These are phyloP conservation scores for Erebia aethiops DNA, from an alignment of 2,888 invertebrate genomes.

Conservation along the genomic window DNA sequence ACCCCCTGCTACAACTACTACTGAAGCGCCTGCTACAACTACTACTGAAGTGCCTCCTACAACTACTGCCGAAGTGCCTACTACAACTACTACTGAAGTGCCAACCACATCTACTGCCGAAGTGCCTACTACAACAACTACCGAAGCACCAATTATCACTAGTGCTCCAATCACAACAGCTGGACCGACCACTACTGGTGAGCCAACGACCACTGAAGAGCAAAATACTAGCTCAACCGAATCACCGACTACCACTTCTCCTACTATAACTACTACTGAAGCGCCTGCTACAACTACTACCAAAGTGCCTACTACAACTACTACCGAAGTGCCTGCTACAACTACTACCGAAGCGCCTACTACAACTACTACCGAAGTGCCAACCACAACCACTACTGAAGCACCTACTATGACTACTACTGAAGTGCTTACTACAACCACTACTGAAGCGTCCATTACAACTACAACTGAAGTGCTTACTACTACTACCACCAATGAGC, in stretches of 20 bases:
- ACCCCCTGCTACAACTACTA: too few relatives aligned
- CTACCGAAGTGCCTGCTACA: slow-evolving; percentile 10
- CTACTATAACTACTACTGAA: slow-evolving; percentile 30
- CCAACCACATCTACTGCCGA: too few relatives aligned
- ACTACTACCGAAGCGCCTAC: slow-evolving; percentile 4
- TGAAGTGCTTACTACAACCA: not conserved
- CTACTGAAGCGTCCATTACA: not conserved
- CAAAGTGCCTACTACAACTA: slow-evolving; percentile 7
- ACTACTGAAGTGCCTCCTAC: too few relatives aligned
- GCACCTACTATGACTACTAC: slow-evolving; percentile 20
- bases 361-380: slow-evolving; percentile 16
- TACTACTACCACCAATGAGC: slow-evolving; percentile 3
- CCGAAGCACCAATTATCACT: too few relatives aligned
- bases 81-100: too few relatives aligned
- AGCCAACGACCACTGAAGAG: too few relatives aligned
- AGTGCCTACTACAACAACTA: too few relatives aligned
- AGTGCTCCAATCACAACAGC: too few relatives aligned
- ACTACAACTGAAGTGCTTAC: slow-evolving; percentile 15
- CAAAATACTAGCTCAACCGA: too few relatives aligned
- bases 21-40: too few relatives aligned
- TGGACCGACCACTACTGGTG: too few relatives aligned
- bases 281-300: slow-evolving; percentile 18
- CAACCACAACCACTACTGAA: slow-evolving; percentile 24
- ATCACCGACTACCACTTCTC: slow-evolving; percentile 9
- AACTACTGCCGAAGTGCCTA: too few relatives aligned